phyloP scores from a whole-genome alignment of 2,113 vertebrate genomes.

The Bufo bufo region DNA sequence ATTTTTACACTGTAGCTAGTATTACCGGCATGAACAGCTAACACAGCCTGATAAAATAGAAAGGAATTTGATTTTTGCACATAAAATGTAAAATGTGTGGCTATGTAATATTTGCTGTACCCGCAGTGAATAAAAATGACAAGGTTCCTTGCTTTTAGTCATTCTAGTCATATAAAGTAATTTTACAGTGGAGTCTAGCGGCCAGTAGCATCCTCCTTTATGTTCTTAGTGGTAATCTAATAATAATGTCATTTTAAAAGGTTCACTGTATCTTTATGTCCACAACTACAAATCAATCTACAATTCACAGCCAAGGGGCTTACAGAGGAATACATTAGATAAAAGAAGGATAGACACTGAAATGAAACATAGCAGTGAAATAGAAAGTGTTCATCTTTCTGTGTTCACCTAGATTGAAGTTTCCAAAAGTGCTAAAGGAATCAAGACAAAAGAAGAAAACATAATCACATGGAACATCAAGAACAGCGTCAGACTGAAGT shows the following conservation, averaged over 20 bases:
- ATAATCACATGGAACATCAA: background rate
- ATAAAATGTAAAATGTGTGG: background rate
- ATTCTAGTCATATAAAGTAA: background rate
- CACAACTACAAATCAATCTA: background rate
- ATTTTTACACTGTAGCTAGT: background rate
- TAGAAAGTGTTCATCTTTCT: background rate
- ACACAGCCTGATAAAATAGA: background rate
- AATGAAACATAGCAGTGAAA: background rate
- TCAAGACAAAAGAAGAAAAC: background rate
- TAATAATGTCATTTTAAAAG: background rate
- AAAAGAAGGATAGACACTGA: background rate
- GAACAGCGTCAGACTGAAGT: too few relatives aligned
- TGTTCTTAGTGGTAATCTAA: background rate
- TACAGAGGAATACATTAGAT: background rate
- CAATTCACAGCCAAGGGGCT: background rate
- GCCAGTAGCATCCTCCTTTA: background rate
- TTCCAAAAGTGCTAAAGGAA: constrained; percentile 12
- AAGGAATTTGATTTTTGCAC: background rate
- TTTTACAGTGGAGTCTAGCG: background rate
- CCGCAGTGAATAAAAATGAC: background rate
- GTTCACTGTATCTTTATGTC: background rate
- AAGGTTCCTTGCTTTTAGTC: background rate
- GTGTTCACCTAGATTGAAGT: background rate
- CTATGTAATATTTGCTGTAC: background rate
- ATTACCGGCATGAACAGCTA: background rate